phyloP scores from a whole-genome alignment of 2,888 invertebrate species.

The Pyrgus malvae region DNA sequence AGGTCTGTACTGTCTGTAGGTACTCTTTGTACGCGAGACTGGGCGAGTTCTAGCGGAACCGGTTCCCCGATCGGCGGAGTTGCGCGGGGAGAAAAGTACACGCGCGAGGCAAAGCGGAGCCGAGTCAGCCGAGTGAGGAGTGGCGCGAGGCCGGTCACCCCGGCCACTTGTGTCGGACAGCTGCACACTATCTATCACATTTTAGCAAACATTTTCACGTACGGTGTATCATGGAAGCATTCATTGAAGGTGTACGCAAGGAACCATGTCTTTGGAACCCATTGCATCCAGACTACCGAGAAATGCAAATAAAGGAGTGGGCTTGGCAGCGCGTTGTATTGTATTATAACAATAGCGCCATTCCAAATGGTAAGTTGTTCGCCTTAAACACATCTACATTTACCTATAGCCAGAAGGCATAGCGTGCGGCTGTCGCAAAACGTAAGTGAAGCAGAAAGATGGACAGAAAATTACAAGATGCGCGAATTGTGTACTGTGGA shows the following conservation, averaged over 20 bases:
- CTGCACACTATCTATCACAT: too few species aligned
- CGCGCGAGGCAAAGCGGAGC: constrained; percentile 49
- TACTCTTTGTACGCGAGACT: too few species aligned
- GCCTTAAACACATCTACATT: background rate
- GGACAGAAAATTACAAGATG: too few species aligned
- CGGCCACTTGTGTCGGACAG: background rate
- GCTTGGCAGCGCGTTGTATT: constrained; percentile 69
- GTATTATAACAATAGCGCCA: constrained; percentile 53
- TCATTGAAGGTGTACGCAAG: constrained; percentile 64
- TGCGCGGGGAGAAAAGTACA: constrained; percentile 43
- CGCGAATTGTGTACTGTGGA: too few species aligned
- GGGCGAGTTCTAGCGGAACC: constrained; percentile 46
- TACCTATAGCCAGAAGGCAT: too few species aligned
- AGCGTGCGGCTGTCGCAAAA: too few species aligned
- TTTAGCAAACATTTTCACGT: too few species aligned
- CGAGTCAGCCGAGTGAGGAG: constrained; percentile 42
- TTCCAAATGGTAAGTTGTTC: constrained; percentile 57
- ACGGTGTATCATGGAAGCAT: constrained; percentile 49
- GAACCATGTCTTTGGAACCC: constrained; percentile 73
- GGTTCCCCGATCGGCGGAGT: constrained; percentile 50
- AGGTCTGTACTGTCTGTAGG: too few species aligned
- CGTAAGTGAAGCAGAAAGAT: too few species aligned
- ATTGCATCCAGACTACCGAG: constrained; percentile 64
- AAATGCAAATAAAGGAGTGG: constrained; percentile 59
- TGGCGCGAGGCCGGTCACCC: constrained; percentile 44